These are phyloP conservation scores for Molorchus minor DNA, from an alignment of 2,888 invertebrate species.

Conservation along the genomic window DNA sequence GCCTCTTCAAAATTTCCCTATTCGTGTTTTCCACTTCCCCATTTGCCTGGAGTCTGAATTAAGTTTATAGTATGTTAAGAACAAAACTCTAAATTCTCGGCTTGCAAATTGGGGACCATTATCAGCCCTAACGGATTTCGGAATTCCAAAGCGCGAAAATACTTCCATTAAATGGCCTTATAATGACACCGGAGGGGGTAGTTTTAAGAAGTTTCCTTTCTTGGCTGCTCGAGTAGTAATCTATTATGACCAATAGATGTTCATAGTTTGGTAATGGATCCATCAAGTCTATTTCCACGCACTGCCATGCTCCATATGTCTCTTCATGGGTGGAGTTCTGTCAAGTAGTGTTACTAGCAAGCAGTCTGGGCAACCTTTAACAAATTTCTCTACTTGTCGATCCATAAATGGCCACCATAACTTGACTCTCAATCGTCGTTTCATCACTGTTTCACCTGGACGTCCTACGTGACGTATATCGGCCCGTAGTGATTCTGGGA, in stretches of 20 bases:
- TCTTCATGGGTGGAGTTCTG: constrained; percentile 32
- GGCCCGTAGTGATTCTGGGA: constrained; percentile 34
- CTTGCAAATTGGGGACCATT: constrained; percentile 37
- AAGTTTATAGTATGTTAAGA: constrained; percentile 24
- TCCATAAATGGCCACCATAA: constrained; percentile 42
- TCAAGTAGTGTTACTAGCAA: constrained; percentile 30
- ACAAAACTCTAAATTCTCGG: constrained; percentile 33
- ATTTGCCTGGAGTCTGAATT: constrained; percentile 42
- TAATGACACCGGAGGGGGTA: constrained; percentile 28
- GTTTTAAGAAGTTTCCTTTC: constrained; percentile 31
- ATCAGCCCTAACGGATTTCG: constrained; percentile 31
- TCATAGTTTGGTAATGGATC: constrained; percentile 38
- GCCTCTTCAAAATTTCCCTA: constrained; percentile 43
- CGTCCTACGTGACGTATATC: constrained; percentile 48
- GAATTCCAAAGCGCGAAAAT: constrained; percentile 28
- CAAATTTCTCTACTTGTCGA: constrained; percentile 30
- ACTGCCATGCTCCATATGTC: constrained; percentile 37
- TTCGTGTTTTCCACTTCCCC: constrained; percentile 50
- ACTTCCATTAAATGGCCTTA: constrained; percentile 24
- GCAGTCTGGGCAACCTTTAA: constrained; percentile 34
- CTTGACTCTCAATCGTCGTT: constrained; percentile 38
- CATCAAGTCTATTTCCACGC: constrained; percentile 41
- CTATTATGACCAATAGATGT: constrained; percentile 25
- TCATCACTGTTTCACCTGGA: constrained; percentile 44
- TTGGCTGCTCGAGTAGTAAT: constrained; percentile 32